phyloP scores from a whole-genome alignment of 1,140 invertebrate species.

The Apocrypta bakeri region DNA sequence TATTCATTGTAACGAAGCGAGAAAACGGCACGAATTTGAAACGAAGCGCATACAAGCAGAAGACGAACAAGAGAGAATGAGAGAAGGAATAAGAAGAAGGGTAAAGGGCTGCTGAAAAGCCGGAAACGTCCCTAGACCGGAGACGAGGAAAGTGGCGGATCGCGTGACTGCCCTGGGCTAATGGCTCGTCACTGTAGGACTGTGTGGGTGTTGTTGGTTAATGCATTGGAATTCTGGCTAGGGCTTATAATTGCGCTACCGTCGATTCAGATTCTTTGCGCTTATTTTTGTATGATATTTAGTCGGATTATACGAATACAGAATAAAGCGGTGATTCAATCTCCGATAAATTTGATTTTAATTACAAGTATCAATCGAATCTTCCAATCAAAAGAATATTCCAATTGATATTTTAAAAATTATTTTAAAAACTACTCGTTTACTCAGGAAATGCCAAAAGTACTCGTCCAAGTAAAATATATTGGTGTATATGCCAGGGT shows the following conservation, averaged over 20 bases:
- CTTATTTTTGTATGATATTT: too few relatives aligned
- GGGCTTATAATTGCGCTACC: too few relatives aligned
- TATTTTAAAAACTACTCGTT: too few relatives aligned
- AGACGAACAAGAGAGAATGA: neutral
- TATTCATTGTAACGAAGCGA: neutral
- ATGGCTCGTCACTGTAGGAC: neutral
- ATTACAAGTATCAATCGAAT: too few relatives aligned
- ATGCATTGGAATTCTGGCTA: neutral
- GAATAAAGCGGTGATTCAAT: too few relatives aligned
- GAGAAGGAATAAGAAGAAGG: neutral
- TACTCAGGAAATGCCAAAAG: too few relatives aligned
- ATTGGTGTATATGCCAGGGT: too few relatives aligned
- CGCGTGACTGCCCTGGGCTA: slow-evolving; percentile 45
- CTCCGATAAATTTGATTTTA: too few relatives aligned
- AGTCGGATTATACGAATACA: too few relatives aligned
- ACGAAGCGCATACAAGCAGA: neutral
- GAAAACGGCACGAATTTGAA: neutral
- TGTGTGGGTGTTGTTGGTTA: neutral
- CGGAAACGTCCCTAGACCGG: slow-evolving; percentile 19
- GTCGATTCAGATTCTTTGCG: neutral
- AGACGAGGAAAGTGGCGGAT: slow-evolving; percentile 44
- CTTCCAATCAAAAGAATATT: too few relatives aligned
- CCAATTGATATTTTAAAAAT: too few relatives aligned
- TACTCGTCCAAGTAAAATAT: too few relatives aligned
- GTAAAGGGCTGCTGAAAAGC: slow-evolving; percentile 35